These are phyloP conservation scores for Hydropsyche tenuis DNA, from an alignment of 1,140 invertebrate genomes.

Conservation along the genomic window DNA sequence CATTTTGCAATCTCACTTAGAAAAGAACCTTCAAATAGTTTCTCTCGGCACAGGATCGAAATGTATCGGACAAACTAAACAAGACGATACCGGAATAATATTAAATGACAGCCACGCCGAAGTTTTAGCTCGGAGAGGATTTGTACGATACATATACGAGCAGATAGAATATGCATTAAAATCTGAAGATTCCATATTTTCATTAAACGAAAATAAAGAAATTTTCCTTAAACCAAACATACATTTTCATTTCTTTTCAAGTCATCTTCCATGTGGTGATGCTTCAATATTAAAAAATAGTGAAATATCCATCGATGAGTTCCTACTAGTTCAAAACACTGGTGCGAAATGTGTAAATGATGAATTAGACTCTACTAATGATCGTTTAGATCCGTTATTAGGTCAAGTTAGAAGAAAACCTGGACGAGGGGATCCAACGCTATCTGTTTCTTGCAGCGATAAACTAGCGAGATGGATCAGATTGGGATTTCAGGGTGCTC, in stretches of 20 bases:
- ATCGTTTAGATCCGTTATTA: slow-evolving; percentile 71
- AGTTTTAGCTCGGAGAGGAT: slow-evolving; percentile 77
- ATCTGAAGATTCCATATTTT: slow-evolving; percentile 57
- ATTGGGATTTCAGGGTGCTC: slow-evolving; percentile 81
- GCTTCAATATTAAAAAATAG: slow-evolving; percentile 83
- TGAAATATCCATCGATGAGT: slow-evolving; percentile 53
- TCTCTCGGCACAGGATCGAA: slow-evolving; percentile 89
- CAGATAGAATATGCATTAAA: slow-evolving; percentile 63
- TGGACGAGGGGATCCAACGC: slow-evolving; percentile 86
- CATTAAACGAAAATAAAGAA: slow-evolving; percentile 50
- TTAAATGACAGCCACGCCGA: slow-evolving; percentile 94
- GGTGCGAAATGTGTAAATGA: slow-evolving; percentile 81
- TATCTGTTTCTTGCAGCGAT: slow-evolving; percentile 92
- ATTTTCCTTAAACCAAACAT: slow-evolving; percentile 65
- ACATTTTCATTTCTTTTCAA: slow-evolving; percentile 86
- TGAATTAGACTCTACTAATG: slow-evolving; percentile 63
- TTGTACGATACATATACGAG: slow-evolving; percentile 78
- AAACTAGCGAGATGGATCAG: slow-evolving; percentile 90
- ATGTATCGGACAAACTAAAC: slow-evolving; percentile 79
- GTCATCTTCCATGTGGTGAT: slow-evolving; percentile 92
- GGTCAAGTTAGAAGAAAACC: slow-evolving; percentile 88
- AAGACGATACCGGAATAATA: slow-evolving; percentile 72
- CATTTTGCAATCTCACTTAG: slow-evolving; percentile 31
- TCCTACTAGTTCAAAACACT: slow-evolving; percentile 77
- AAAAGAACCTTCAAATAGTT: slow-evolving; percentile 65